phyloP scores from a whole-genome alignment of 2,797 vertebrate genomes.

The Cygnus olor region DNA sequence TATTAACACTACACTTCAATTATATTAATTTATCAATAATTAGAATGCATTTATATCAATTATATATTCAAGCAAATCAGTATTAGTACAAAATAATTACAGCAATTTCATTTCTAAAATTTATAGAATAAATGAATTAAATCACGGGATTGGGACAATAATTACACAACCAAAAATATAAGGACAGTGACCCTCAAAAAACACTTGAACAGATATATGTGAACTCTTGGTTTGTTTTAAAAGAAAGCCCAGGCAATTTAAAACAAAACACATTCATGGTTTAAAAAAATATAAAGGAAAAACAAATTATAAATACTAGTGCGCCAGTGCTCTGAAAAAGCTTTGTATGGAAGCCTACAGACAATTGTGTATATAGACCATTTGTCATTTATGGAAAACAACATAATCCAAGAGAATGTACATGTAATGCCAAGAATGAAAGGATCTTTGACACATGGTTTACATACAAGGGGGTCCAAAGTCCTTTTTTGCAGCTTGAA shows the following conservation, averaged over 20 bases:
- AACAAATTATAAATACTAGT: constrained; percentile 20
- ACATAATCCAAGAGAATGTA: constrained; percentile 76
- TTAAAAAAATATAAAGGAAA: constrained; percentile 14
- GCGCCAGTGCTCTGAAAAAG: background rate
- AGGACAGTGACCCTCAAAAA: constrained; percentile 11
- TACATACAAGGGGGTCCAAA: constrained; percentile 88
- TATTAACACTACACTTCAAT: background rate
- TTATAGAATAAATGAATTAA: constrained; percentile 22
- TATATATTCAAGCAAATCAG: background rate
- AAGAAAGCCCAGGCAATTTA: background rate
- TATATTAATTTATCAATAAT: background rate
- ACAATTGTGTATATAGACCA: background rate
- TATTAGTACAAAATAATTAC: constrained; percentile 2
- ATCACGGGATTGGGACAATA: constrained; percentile 41
- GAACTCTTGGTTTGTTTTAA: constrained; percentile 72
- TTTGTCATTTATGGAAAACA: constrained; percentile 44
- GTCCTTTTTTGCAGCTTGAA: constrained; percentile 88
- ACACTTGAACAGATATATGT: constrained; percentile 65
- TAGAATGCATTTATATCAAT: background rate
- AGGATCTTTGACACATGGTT: constrained; percentile 77
- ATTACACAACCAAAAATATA: constrained; percentile 16
- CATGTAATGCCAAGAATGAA: constrained; percentile 77
- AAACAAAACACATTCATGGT: background rate
- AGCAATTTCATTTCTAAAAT: background rate
- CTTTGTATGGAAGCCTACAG: background rate